Evolutionary conservation across 2,797 vertebrate species (phyloP), one percentile per base, ranked within the genome.

Genomic region (Pristis pectinata): DNA sequence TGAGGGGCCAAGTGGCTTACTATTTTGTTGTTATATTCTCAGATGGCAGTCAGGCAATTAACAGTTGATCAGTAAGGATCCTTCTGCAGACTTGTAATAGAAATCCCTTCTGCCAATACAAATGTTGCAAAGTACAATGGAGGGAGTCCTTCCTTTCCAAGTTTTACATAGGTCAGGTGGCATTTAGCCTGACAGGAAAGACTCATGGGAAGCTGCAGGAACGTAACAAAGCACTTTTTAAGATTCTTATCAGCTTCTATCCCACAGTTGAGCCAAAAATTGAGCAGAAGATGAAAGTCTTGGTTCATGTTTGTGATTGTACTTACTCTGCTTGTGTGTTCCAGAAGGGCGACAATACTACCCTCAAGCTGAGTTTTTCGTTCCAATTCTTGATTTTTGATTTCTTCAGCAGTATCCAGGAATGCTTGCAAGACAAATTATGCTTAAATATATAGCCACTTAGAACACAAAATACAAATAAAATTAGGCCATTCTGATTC

Each of bases 321-420:
- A 96, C 97, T 97, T 96, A 98, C 98, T 96, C 98, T 97, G 97
- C 98, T 99, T 19, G 97, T 97, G 41, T 98, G 98, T 92, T 99
- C 99, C 95, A 99, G 96, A 19, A 99, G 96, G 0, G 97, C 96
- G 95, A 99, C 96, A 80, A 99, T 97, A 96, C 94, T 98, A 96
- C 97, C 96, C 96, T 99, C 98, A 95, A 96, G 96, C 95, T 98
- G 97, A 4, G 95, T 93, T 94, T 98, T 97, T 95, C 96, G 96
- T 94, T 98, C 97, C 95, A 97, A 64, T 96, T 98, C 98, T 95
- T 98, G 97, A 95, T 95, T 96, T 95, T 96, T 98, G 22, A 95
- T 95, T 6, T 98, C 98, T 94, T 99, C 98, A 96, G 98, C 99
- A 0, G 97, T 97, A 80, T 98, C 97, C 95, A 99, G 95, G 96